Evolutionary conservation across 2,888 invertebrate genomes (phyloP).

Genomic region (Lissocephala sabroskyi): DNA sequence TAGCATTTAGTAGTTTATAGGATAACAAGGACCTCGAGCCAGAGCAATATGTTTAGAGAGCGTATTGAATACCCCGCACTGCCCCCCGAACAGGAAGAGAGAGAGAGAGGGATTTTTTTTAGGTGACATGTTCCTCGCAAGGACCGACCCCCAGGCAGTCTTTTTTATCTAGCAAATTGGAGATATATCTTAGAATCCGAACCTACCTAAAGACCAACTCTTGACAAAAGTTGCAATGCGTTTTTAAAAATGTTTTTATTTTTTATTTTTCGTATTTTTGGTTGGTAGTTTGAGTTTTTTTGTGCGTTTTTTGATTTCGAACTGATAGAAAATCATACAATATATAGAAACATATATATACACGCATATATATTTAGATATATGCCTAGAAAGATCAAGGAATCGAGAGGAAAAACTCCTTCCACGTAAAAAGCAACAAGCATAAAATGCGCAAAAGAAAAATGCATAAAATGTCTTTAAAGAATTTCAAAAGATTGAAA

Average conservation of each 20-base stretch:
- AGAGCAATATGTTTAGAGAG: slow-evolving; percentile 44
- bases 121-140: slow-evolving; percentile 63
- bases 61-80: slow-evolving; percentile 63
- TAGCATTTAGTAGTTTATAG: slow-evolving; percentile 61
- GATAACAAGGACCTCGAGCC: slow-evolving; percentile 28
- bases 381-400: slow-evolving; percentile 1
- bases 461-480: slow-evolving; percentile 24
- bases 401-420: slow-evolving; percentile 46
- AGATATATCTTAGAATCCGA: too few species aligned
- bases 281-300: not conserved
- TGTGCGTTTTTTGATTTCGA: not conserved
- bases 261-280: not conserved
- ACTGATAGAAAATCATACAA: not conserved
- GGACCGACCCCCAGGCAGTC: too few species aligned
- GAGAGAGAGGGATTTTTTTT: too few species aligned
- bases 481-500: slow-evolving; percentile 9
- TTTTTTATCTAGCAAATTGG: not conserved
- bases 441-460: slow-evolving; percentile 63
- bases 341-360: too few species aligned
- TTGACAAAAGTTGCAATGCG: slow-evolving; percentile 27
- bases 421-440: slow-evolving; percentile 66
- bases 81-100: too few species aligned
- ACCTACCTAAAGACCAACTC: not conserved
- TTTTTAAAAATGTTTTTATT: slow-evolving; percentile 15
- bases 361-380: slow-evolving; percentile 8